Percentiles rank a stretch among this genome's conserved stretches.
Conservation (phyloP, 64 coral and sea anemone genomes). For the Montipora efflorescens region DNA sequence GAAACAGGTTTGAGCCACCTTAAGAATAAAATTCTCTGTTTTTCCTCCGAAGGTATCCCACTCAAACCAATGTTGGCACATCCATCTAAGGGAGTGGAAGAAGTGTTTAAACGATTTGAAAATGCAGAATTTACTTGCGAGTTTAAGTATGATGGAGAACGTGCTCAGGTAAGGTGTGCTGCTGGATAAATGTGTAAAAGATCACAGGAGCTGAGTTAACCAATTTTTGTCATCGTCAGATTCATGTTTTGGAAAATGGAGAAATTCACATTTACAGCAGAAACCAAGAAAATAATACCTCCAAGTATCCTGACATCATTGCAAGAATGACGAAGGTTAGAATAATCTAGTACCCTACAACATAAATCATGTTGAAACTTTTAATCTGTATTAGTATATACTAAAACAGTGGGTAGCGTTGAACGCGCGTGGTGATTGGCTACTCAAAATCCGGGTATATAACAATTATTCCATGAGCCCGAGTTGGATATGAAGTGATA, state of each 20-base stretch:
- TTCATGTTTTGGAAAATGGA: slow-evolving; percentile 84
- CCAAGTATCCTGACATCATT: slow-evolving; percentile 98
- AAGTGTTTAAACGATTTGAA: slow-evolving; percentile 96
- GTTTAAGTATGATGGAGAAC: slow-evolving; percentile 96
- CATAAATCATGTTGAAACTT: too few species aligned
- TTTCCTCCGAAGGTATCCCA: slow-evolving; percentile 67
- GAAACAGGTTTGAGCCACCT: too few species aligned
- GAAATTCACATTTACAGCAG: slow-evolving; percentile 96
- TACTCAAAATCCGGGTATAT: too few species aligned
- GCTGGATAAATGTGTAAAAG: neutral
- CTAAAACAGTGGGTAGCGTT: too few species aligned
- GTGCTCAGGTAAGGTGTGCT: slow-evolving; percentile 84
- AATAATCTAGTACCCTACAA: neutral
- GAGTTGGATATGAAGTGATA: too few species aligned
- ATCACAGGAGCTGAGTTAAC: neutral
- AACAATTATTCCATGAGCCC: too few species aligned
- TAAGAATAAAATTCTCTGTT: neutral
- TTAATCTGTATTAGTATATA: too few species aligned
- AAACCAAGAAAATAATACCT: slow-evolving; percentile 96
- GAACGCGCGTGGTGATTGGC: too few species aligned
- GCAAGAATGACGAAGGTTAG: slow-evolving; percentile 94
- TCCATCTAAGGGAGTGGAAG: slow-evolving; percentile 88
- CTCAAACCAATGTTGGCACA: slow-evolving; percentile 98
- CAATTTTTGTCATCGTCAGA: slow-evolving; percentile 49
- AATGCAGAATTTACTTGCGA: slow-evolving; percentile 96